These are phyloP conservation scores for Drosophila arizonae DNA, from an alignment of 1,140 invertebrate genomes.

Conservation along the genomic window DNA sequence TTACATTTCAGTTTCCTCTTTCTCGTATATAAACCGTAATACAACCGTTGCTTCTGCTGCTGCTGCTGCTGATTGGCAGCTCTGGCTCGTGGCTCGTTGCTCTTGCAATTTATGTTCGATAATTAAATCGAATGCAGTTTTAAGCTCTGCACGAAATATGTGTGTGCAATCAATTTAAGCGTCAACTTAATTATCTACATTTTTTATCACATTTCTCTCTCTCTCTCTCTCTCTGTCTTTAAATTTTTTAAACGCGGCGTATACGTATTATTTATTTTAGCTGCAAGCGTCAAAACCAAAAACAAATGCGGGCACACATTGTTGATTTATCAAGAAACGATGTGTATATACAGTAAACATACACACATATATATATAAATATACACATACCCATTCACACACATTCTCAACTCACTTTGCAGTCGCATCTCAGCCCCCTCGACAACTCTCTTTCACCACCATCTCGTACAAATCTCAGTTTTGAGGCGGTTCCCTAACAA, in stretches of 20 bases:
- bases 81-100: conserved; percentile 13
- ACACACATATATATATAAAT: too few relatives aligned
- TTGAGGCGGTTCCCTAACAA: too few relatives aligned
- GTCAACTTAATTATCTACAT: conserved; percentile 58
- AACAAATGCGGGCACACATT: too few relatives aligned
- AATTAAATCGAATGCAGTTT: conserved; percentile 77
- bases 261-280: too few relatives aligned
- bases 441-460: too few relatives aligned
- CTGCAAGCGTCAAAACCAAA: too few relatives aligned
- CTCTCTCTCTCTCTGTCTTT: neutral
- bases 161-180: conserved; percentile 66
- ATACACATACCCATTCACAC: too few relatives aligned
- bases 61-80: conserved; percentile 31
- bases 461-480: too few relatives aligned
- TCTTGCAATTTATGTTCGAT: conserved; percentile 69
- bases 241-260: neutral
- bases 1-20: conserved; percentile 26
- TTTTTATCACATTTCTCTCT: neutral
- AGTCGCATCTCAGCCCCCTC: too few relatives aligned
- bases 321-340: too few relatives aligned
- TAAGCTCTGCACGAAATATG: conserved; percentile 65
- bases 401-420: too few relatives aligned
- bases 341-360: too few relatives aligned
- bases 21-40: neutral
- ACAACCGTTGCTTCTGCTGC: conserved; percentile 16